A percentile compares a stretch with the other conserved stretches of the same genome.
phyloP scores from a whole-genome alignment of 2,113 vertebrate genomes.

The Gorsachius goisagi region DNA sequence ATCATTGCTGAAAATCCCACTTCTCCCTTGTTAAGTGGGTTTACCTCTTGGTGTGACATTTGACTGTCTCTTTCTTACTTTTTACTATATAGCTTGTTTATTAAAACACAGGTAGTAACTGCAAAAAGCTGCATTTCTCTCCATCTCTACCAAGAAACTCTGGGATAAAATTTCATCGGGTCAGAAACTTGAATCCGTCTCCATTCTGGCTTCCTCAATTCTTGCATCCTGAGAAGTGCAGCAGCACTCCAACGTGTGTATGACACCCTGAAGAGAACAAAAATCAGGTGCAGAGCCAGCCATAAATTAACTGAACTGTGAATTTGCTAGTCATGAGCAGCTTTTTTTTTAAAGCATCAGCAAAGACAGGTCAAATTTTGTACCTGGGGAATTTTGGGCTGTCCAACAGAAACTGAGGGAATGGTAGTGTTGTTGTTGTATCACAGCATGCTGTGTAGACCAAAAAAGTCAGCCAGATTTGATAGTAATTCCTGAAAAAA shows the following conservation, averaged over 20 bases:
- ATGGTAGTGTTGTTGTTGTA: not conserved
- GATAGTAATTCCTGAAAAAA: slow-evolving; percentile 20
- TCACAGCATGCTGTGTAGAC: not conserved
- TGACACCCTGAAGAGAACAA: not conserved
- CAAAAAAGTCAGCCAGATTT: not conserved
- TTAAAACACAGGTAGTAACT: not conserved
- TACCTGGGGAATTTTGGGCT: not conserved
- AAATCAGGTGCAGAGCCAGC: not conserved
- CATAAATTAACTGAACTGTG: not conserved
- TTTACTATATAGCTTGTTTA: not conserved
- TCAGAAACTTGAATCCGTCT: not conserved
- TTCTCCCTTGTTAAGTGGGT: not conserved
- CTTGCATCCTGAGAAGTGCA: not conserved
- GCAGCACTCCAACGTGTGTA: not conserved
- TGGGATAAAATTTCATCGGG: not conserved
- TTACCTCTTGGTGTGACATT: not conserved
- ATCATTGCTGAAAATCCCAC: not conserved
- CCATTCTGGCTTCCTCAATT: not conserved
- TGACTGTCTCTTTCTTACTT: not conserved
- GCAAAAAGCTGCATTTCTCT: not conserved
- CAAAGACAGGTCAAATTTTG: not conserved
- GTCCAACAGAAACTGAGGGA: not conserved
- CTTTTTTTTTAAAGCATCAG: not conserved
- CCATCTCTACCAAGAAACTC: rapidly evolving
- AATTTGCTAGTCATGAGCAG: not conserved